phyloP scores from a whole-genome alignment of 2,888 invertebrate species.

The Morpho achilles region DNA sequence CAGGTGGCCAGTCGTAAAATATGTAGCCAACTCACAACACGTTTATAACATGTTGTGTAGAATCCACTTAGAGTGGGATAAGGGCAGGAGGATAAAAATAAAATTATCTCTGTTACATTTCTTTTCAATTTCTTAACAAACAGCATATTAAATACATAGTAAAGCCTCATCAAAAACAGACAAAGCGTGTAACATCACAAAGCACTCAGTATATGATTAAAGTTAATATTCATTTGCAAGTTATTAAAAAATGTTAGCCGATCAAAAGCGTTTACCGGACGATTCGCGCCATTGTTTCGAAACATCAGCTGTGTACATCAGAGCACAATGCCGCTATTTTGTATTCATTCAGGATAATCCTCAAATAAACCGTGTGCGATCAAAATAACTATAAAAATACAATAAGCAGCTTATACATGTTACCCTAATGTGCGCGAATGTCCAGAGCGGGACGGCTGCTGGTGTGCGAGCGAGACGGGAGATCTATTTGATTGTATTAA shows the following conservation, averaged over 20 bases:
- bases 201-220: conserved; percentile 14
- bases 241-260: conserved; percentile 50
- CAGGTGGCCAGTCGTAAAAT: no score
- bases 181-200: conserved; percentile 8
- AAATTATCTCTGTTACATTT: no score
- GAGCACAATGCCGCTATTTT: conserved; percentile 50
- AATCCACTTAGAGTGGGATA: no score
- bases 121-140: no score
- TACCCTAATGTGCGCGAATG: conserved; percentile 46
- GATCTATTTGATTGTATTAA: conserved; percentile 3
- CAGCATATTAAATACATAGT: neutral
- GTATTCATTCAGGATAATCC: conserved; percentile 39
- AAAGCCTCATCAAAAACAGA: conserved; percentile 1
- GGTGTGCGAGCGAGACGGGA: conserved; percentile 31
- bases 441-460: conserved; percentile 47
- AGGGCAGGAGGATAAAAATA: no score
- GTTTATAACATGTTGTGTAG: no score
- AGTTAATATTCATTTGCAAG: conserved; percentile 47
- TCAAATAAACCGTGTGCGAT: conserved; percentile 67
- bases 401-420: conserved; percentile 75
- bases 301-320: conserved; percentile 71
- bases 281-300: conserved; percentile 43
- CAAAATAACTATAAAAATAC: conserved; percentile 79
- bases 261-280: conserved; percentile 46
- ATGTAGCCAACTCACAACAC: no score